A percentile compares a stretch with the other conserved stretches of the same genome.
Conservation (phyloP, 35 echinoderm and acorn worm genomes). For the Apostichopus californicus region DNA sequence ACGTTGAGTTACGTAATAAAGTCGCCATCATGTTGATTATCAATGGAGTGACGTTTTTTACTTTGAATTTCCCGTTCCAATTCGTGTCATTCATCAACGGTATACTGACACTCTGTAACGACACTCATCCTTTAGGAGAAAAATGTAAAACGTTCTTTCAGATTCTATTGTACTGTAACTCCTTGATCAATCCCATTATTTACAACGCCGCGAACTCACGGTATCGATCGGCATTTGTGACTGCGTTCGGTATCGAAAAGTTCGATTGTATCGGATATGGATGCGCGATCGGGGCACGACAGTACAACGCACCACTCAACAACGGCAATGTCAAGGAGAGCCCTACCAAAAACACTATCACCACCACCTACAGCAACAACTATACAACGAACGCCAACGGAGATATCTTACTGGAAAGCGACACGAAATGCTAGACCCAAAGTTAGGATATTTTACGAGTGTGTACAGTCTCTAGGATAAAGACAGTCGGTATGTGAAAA, state of each 20-base stretch:
- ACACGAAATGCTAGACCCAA: slow-evolving; percentile 27
- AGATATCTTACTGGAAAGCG: slow-evolving; percentile 40
- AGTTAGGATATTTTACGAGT: too few relatives aligned
- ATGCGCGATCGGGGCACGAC: background rate
- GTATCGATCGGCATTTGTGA: slow-evolving; percentile 73
- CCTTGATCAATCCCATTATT: slow-evolving; percentile 88
- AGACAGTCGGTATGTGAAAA: too few relatives aligned
- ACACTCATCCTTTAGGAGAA: background rate
- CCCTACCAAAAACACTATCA: slow-evolving; percentile 44
- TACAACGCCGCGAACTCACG: slow-evolving; percentile 82
- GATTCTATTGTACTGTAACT: slow-evolving; percentile 73
- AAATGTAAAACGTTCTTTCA: background rate
- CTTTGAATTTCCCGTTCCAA: slow-evolving; percentile 71
- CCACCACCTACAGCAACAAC: slow-evolving; percentile 50
- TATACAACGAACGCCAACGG: slow-evolving; percentile 44
- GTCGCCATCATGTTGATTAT: slow-evolving; percentile 78
- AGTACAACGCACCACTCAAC: slow-evolving; percentile 30
- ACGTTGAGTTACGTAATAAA: slow-evolving; percentile 72
- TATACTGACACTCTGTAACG: background rate
- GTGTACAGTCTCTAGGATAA: too few relatives aligned
- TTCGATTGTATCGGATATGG: background rate
- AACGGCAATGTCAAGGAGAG: slow-evolving; percentile 35
- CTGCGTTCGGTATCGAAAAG: slow-evolving; percentile 62
- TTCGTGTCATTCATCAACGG: slow-evolving; percentile 52
- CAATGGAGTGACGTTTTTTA: slow-evolving; percentile 80